Percentiles rank a stretch among this genome's conserved stretches.
phyloP scores from a whole-genome alignment of 1,140 invertebrate genomes.

The Phymorhynchus buccinoides region DNA sequence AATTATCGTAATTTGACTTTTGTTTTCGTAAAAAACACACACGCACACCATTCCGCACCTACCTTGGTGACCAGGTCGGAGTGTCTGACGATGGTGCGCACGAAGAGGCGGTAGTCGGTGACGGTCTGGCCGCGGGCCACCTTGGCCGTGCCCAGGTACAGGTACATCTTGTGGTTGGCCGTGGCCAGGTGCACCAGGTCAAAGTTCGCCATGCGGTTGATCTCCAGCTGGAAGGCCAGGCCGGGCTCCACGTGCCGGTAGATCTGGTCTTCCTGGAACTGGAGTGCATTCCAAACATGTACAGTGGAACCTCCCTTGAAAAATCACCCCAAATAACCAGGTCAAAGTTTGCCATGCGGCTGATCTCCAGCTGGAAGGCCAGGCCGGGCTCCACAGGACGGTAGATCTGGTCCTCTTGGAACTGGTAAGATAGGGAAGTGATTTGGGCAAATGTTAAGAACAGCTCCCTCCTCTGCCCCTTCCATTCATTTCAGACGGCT shows the following conservation, averaged over 20 bases:
- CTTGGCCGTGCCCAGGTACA: constrained; percentile 96
- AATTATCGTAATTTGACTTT: too few relatives aligned
- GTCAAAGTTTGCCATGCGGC: constrained; percentile 94
- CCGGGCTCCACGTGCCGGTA: constrained; percentile 97
- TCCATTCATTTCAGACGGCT: too few relatives aligned
- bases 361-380: constrained; percentile 97
- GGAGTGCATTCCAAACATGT: too few relatives aligned
- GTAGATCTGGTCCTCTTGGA: constrained; percentile 95
- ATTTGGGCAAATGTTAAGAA: too few relatives aligned
- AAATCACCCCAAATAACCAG: too few relatives aligned
- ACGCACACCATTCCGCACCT: background rate
- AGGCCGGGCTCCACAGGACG: constrained; percentile 96
- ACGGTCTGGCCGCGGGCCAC: constrained; percentile 93
- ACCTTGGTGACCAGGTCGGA: constrained; percentile 95
- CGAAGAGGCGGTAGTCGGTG: constrained; percentile 97
- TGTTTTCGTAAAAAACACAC: too few relatives aligned
- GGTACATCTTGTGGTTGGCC: constrained; percentile 98
- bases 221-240: constrained; percentile 96
- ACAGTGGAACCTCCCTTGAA: too few relatives aligned
- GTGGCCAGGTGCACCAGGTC: constrained; percentile 91
- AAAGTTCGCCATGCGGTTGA: constrained; percentile 95
- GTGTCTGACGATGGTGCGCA: constrained; percentile 96
- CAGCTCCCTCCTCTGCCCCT: too few relatives aligned
- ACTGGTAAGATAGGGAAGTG: too few relatives aligned
- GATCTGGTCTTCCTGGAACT: constrained; percentile 93